phyloP scores from a whole-genome alignment of 2,797 vertebrate genomes.

The Sebastes reedi region DNA sequence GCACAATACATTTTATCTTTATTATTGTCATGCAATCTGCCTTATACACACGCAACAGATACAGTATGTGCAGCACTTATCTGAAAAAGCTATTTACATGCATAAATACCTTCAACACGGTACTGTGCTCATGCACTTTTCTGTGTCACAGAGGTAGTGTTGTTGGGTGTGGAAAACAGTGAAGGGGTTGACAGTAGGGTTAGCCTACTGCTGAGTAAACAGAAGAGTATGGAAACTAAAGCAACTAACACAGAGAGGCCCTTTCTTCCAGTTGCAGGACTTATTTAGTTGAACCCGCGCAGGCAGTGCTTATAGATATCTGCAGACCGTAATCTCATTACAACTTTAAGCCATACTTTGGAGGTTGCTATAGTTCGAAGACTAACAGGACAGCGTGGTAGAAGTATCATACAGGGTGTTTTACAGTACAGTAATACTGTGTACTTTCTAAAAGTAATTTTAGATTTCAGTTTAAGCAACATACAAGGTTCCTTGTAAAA shows the following conservation, averaged over 20 bases:
- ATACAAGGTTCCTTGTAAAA: background rate
- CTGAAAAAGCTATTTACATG: slow-evolving; percentile 13
- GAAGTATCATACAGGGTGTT: background rate
- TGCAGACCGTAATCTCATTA: slow-evolving; percentile 78
- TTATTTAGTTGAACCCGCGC: slow-evolving; percentile 65
- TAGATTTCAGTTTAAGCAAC: background rate
- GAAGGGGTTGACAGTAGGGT: slow-evolving; percentile 48
- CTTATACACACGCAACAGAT: slow-evolving; percentile 11
- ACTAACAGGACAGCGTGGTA: slow-evolving; percentile 5
- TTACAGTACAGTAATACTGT: background rate
- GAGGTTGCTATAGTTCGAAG: slow-evolving; percentile 68
- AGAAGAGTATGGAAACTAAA: slow-evolving; percentile 66
- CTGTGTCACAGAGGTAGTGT: slow-evolving; percentile 17
- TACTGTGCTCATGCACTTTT: slow-evolving; percentile 13
- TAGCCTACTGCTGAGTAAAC: slow-evolving; percentile 68
- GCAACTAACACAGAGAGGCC: slow-evolving; percentile 57
- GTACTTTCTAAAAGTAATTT: background rate
- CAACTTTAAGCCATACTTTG: slow-evolving; percentile 72
- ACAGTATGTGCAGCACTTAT: background rate
- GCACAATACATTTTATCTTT: slow-evolving; percentile 23
- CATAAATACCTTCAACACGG: slow-evolving; percentile 8
- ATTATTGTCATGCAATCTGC: slow-evolving; percentile 11
- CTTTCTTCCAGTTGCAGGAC: slow-evolving; percentile 59
- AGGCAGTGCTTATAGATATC: slow-evolving; percentile 72
- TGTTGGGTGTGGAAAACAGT: slow-evolving; percentile 34